phyloP scores from a whole-genome alignment of 2,113 vertebrate genomes.

The Apodemus speciosus region DNA sequence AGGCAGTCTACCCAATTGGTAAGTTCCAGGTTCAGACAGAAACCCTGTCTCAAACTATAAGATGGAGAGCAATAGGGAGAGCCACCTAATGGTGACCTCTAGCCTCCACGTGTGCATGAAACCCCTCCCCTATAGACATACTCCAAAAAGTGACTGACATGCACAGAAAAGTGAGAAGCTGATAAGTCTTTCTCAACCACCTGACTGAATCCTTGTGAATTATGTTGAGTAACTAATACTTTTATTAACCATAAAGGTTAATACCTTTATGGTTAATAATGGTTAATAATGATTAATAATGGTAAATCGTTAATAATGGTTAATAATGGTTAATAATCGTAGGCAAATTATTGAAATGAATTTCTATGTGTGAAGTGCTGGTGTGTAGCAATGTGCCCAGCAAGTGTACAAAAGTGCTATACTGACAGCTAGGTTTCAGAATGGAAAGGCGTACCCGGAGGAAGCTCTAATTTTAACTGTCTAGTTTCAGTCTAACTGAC shows the following conservation, averaged over 20 bases:
- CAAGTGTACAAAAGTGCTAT: too few species aligned
- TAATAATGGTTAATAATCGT: background rate
- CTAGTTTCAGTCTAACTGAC: background rate
- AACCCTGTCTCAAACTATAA: background rate
- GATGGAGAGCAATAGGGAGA: background rate
- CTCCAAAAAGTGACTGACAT: background rate
- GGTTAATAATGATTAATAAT: too few species aligned
- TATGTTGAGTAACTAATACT: background rate
- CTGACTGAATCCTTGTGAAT: background rate
- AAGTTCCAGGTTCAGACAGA: background rate
- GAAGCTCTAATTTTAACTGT: background rate
- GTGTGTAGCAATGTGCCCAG: background rate
- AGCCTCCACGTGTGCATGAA: background rate
- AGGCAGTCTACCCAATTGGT: background rate
- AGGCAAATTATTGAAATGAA: background rate
- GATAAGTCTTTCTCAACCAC: background rate
- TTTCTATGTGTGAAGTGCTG: background rate
- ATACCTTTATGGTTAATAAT: too few species aligned
- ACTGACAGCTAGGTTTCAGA: rapidly evolving
- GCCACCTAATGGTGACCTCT: background rate
- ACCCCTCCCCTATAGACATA: background rate
- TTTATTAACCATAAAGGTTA: background rate
- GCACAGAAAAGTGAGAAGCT: background rate
- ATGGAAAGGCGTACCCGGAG: background rate
- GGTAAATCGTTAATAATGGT: too few species aligned